Percentiles rank a stretch among this genome's conserved stretches.
Conservation (phyloP, 35 echinoderm and acorn worm genomes). For the Anneissia japonica region DNA sequence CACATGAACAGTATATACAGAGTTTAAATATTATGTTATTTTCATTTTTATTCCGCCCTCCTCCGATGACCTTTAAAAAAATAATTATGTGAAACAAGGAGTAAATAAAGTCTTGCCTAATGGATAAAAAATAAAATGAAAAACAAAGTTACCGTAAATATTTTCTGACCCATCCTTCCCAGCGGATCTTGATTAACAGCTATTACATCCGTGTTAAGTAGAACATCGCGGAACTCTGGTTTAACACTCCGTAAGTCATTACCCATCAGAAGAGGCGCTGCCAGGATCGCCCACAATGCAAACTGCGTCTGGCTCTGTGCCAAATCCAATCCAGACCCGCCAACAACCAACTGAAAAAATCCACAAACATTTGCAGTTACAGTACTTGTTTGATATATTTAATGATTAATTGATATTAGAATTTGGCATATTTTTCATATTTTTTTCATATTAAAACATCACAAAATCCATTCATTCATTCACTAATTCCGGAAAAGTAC, state of each 20-base stretch:
- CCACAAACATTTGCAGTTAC: background rate
- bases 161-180: constrained; percentile 35
- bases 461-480: too few species aligned
- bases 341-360: constrained; percentile 39
- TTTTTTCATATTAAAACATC: background rate
- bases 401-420: too few species aligned
- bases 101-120: too few species aligned
- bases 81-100: too few species aligned
- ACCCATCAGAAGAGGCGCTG: constrained; percentile 58
- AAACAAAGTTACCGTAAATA: constrained; percentile 39
- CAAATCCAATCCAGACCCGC: constrained; percentile 37
- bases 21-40: too few species aligned
- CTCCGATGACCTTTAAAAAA: too few species aligned
- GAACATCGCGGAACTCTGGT: constrained; percentile 35
- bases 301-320: constrained; percentile 49
- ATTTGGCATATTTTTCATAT: background rate
- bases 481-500: too few species aligned
- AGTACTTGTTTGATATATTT: background rate
- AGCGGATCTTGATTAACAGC: constrained; percentile 38
- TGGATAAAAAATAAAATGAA: too few species aligned
- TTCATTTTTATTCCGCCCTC: too few species aligned
- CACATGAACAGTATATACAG: too few species aligned
- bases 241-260: constrained; percentile 53
- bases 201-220: constrained; percentile 61
- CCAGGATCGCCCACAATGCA: constrained; percentile 63